Percentiles rank a stretch among this genome's conserved stretches.
Conservation (phyloP, 2,113 vertebrate species). For the Myiozetetes cayanensis region DNA sequence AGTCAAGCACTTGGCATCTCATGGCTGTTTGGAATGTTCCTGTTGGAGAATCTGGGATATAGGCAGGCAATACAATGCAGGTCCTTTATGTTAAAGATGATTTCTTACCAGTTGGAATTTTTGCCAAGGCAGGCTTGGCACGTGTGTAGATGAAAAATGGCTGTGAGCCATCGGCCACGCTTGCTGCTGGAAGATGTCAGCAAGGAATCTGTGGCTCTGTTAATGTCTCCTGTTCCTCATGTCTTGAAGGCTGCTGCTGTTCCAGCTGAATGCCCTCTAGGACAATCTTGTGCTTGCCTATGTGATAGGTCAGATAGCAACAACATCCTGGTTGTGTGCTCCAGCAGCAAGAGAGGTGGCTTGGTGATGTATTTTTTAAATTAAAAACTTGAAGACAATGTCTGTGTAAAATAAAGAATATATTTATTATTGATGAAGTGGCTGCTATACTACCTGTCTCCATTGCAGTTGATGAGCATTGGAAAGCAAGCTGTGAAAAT, state of each 20-base stretch:
- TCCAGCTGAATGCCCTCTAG: constrained; percentile 36
- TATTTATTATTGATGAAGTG: constrained; percentile 78
- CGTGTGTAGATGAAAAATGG: constrained; percentile 51
- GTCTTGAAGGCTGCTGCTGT: constrained; percentile 54
- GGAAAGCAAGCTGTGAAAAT: constrained; percentile 59
- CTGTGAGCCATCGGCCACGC: constrained; percentile 44
- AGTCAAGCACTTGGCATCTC: neutral
- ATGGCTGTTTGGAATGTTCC: neutral
- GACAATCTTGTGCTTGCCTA: constrained; percentile 63
- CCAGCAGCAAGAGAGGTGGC: constrained; percentile 62
- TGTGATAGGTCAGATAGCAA: constrained; percentile 49
- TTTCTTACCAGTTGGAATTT: constrained; percentile 60
- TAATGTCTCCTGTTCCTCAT: neutral
- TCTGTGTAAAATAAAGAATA: constrained; percentile 77
- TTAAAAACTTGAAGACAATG: constrained; percentile 79
- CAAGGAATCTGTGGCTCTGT: constrained; percentile 30
- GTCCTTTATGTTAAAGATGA: constrained; percentile 66
- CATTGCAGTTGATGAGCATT: constrained; percentile 22
- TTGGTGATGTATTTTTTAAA: constrained; percentile 79
- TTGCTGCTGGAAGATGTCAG: constrained; percentile 52
- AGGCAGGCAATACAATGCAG: constrained; percentile 54
- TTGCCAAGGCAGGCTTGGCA: constrained; percentile 66
- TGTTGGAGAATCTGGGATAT: constrained; percentile 38
- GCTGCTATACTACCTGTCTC: constrained; percentile 57
- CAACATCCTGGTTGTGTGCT: constrained; percentile 58